Percentiles rank a stretch among this genome's conserved stretches.
Conservation (phyloP, 2,888 invertebrate species). For the Mythimna lalbum region DNA sequence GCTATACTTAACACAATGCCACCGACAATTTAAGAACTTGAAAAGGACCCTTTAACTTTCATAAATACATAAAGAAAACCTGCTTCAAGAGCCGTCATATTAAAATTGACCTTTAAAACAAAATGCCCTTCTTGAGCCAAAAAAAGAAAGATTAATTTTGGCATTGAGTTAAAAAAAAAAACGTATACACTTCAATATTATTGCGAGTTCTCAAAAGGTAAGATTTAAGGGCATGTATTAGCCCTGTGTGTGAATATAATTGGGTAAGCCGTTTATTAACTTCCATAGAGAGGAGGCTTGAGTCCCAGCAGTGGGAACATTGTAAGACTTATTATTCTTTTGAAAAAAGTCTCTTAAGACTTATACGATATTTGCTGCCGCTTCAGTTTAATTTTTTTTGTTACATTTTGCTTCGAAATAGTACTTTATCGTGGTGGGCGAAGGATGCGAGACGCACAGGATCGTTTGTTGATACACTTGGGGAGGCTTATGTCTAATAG, state of each 20-base stretch:
- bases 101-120: slow-evolving; percentile 35
- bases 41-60: neutral
- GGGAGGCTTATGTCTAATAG: too few relatives aligned
- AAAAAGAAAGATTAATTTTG: slow-evolving; percentile 14
- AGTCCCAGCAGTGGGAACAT: too few relatives aligned
- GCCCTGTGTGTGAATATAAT: neutral
- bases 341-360: too few relatives aligned
- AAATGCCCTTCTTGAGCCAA: slow-evolving; percentile 5
- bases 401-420: too few relatives aligned
- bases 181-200: slow-evolving; percentile 4
- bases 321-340: too few relatives aligned
- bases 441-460: too few relatives aligned
- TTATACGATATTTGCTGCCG: too few relatives aligned
- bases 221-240: neutral
- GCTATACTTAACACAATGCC: neutral
- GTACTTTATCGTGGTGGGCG: too few relatives aligned
- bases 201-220: slow-evolving; percentile 2
- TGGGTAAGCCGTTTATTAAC: neutral
- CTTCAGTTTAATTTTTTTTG: too few relatives aligned
- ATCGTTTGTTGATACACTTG: too few relatives aligned
- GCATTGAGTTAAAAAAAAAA: slow-evolving; percentile 13
- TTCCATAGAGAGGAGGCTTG: too few relatives aligned
- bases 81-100: neutral
- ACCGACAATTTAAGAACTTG: neutral
- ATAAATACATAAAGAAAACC: slow-evolving; percentile 4